Evolutionary conservation across 1,140 invertebrate species (phyloP), one percentile per base, ranked within the genome.

Genomic region (Chrysopa pallens): DNA sequence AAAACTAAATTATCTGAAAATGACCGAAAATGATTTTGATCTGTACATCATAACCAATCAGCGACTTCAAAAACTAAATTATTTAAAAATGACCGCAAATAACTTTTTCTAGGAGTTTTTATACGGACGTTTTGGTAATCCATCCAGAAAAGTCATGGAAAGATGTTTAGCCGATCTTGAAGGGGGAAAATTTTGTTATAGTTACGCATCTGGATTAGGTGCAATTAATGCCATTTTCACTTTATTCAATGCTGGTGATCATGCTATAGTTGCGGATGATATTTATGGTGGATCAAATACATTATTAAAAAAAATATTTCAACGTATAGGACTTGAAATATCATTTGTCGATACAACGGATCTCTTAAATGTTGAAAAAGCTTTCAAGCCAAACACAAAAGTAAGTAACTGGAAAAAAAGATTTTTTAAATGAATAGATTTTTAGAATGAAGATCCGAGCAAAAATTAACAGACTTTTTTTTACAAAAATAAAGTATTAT

Each of bases 91-190:
- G n/a, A n/a, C n/a, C n/a, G n/a, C n/a, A n/a, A n/a, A n/a, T n/a
- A n/a, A n/a, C n/a, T 37, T 52, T 46, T 63, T 66, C 45, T 55
- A 93, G 85, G 79, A 80, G 27, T 97, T 70, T 62, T 89, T 94
- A 47, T 98, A 98, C 63, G 79, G 84, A 1, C 70, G 95, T 57
- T 85, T 84, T 63, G 92, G 91, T 12, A 99, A 99, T 67, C 94
- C 95, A 33, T 91, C 88, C 1, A 69, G 95, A 51, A 77, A 84
- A 50, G 80, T 82, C 38, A 66, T 98, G 39, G 90, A 99, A 64
- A 69, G 79, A 47, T 92, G 86, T 52, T 57, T 99, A 13, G 93
- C 94, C 14, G 72, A 84, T 3, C 55, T 98, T 13, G 95, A 99
- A 55, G 75, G 78, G 53, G 93, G 76, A 5, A 89, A 93, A 63